Conservation (phyloP, 53 echinoderm and acorn worm species). For the Luidia sarsii region DNA sequence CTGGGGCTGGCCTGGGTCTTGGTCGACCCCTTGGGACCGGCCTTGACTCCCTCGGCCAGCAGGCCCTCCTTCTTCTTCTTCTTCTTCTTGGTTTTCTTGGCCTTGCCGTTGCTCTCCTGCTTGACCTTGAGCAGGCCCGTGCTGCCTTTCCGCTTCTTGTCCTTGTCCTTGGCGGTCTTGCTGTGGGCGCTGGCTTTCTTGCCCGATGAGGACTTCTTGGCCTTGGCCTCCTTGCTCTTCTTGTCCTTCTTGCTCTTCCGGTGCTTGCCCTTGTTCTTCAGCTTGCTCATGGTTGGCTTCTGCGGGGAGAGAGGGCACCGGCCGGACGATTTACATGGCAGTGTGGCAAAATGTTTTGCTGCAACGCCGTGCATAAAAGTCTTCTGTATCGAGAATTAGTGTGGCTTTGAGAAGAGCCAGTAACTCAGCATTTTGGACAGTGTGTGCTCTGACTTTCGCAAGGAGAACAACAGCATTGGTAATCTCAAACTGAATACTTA, state of each 20-base stretch:
- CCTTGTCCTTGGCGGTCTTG: constrained; percentile 64
- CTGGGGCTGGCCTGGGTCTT: background rate
- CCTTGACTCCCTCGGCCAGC: constrained; percentile 37
- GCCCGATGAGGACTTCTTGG: background rate
- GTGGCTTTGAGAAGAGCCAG: too few species aligned
- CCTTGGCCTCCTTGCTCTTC: constrained; percentile 44
- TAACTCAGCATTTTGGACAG: too few species aligned
- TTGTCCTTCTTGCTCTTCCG: constrained; percentile 46
- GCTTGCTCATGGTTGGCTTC: constrained; percentile 47
- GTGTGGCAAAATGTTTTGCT: too few species aligned
- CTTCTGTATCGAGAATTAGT: too few species aligned
- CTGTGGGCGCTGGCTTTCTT: background rate
- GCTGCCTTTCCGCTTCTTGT: constrained; percentile 55
- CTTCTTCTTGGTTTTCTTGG: constrained; percentile 75
- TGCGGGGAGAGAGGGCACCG: background rate
- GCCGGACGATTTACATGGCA: too few species aligned
- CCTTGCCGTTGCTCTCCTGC: constrained; percentile 36
- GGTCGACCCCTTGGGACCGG: constrained; percentile 6
- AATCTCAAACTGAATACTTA: too few species aligned
- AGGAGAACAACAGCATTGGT: too few species aligned
- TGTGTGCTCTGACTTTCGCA: too few species aligned
- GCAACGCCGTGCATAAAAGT: too few species aligned
- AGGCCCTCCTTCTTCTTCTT: constrained; percentile 55
- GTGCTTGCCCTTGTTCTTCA: constrained; percentile 56
- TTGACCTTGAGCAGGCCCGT: constrained; percentile 1